phyloP scores from a whole-genome alignment of 2,113 vertebrate genomes.

The Nibea coibor region DNA sequence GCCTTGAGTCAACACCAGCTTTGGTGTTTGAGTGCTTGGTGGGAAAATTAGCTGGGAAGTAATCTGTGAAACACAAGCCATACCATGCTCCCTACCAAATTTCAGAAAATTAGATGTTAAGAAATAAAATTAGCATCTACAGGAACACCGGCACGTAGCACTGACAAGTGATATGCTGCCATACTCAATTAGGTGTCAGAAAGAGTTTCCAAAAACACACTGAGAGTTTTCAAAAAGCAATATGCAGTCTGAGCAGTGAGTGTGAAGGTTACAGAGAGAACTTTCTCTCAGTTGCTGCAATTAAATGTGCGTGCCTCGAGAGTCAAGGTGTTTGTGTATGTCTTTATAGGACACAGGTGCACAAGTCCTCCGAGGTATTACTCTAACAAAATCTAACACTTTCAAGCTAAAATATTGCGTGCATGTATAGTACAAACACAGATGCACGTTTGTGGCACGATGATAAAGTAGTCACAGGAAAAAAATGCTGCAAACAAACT shows the following conservation, averaged over 20 bases:
- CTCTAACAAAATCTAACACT: neutral
- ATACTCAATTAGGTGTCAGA: constrained; percentile 7
- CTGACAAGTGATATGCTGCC: constrained; percentile 5
- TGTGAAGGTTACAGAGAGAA: constrained; percentile 33
- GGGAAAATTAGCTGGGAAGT: constrained; percentile 54
- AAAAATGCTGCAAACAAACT: neutral
- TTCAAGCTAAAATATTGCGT: neutral
- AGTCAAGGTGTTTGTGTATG: neutral
- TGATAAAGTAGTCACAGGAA: neutral
- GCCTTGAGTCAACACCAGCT: constrained; percentile 2
- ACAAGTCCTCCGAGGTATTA: neutral
- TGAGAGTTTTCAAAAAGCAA: constrained; percentile 15
- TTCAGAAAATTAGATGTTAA: constrained; percentile 24
- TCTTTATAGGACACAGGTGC: neutral
- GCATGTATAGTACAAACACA: neutral
- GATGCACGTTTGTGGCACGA: neutral
- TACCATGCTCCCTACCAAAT: constrained; percentile 33
- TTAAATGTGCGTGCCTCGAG: neutral
- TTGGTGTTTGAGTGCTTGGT: constrained; percentile 3
- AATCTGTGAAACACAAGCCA: constrained; percentile 50
- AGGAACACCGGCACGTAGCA: neutral
- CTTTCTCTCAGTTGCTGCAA: constrained; percentile 7
- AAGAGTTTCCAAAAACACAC: constrained; percentile 1
- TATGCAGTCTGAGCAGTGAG: neutral
- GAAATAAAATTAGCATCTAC: constrained; percentile 50